A percentile compares a stretch with the other conserved stretches of the same genome.
These are phyloP conservation scores for Charina bottae DNA, from an alignment of 2,113 vertebrate species.

Conservation along the genomic window DNA sequence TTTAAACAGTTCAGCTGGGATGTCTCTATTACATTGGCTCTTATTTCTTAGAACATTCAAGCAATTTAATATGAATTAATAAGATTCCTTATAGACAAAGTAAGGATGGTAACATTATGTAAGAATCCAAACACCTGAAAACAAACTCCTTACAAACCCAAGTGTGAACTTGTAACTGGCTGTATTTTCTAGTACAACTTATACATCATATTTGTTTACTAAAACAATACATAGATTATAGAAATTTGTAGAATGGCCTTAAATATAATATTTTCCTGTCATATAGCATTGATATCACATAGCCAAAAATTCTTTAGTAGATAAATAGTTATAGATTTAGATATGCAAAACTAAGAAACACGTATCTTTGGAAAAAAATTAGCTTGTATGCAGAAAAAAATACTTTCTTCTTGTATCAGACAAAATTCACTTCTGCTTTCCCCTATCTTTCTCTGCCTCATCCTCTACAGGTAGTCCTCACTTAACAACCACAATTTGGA, in stretches of 20 bases:
- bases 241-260: conserved; percentile 24
- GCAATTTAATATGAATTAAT: conserved; percentile 2
- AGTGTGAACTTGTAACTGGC: not conserved
- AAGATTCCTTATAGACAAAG: not conserved
- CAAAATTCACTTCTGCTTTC: too few relatives aligned
- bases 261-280: too few relatives aligned
- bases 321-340: too few relatives aligned
- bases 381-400: too few relatives aligned
- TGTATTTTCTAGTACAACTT: conserved; percentile 1
- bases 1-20: too few relatives aligned
- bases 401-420: too few relatives aligned
- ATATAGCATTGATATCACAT: not conserved
- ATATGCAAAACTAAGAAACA: too few relatives aligned
- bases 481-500: too few relatives aligned
- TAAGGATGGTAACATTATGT: not conserved
- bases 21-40: not conserved
- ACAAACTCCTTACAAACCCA: conserved; percentile 12
- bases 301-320: not conserved
- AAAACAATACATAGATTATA: conserved; percentile 49
- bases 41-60: conserved; percentile 8
- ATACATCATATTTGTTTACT: conserved; percentile 41
- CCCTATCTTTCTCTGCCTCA: too few relatives aligned
- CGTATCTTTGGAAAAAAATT: too few relatives aligned
- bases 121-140: conserved; percentile 26
- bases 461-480: too few relatives aligned